A percentile compares a stretch with the other conserved stretches of the same genome.
Evolutionary conservation across 2,888 invertebrate genomes (phyloP).

Genomic region (Lithodes maja): DNA sequence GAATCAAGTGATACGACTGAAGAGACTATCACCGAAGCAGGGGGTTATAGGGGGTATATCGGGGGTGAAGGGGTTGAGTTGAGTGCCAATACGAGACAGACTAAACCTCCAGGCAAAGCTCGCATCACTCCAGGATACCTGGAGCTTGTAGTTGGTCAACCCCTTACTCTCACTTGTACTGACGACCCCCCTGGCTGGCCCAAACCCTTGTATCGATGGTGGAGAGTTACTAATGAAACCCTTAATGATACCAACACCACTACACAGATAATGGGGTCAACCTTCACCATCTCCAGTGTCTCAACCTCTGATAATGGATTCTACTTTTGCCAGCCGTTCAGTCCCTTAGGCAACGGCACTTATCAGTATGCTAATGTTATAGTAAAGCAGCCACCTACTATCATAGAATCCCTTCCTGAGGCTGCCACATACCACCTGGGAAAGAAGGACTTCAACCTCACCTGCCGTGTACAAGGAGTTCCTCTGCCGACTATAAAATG

Average conservation of each 20-base stretch:
- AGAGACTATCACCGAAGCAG: no score
- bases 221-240: slow-evolving; percentile 82
- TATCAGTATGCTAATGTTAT: slow-evolving; percentile 88
- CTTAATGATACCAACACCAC: no score
- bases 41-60: no score
- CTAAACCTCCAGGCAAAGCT: slow-evolving; percentile 83
- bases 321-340: slow-evolving; percentile 92
- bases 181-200: slow-evolving; percentile 96
- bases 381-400: slow-evolving; percentile 91
- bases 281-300: slow-evolving; percentile 89
- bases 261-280: slow-evolving; percentile 85
- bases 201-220: slow-evolving; percentile 92
- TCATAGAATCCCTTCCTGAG: slow-evolving; percentile 84
- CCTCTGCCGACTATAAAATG: slow-evolving; percentile 89
- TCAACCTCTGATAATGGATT: slow-evolving; percentile 90
- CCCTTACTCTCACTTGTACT: slow-evolving; percentile 88
- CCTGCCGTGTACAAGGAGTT: slow-evolving; percentile 91
- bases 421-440: slow-evolving; percentile 60
- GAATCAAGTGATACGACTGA: no score
- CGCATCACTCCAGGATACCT: slow-evolving; percentile 85
- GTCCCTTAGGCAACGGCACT: slow-evolving; percentile 91
- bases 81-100: no score
- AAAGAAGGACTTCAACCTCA: slow-evolving; percentile 76
- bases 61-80: no score
- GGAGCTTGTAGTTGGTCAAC: slow-evolving; percentile 76